These are phyloP conservation scores for Nephrocerus scutellatus DNA, from an alignment of 2,888 invertebrate species.

Conservation along the genomic window DNA sequence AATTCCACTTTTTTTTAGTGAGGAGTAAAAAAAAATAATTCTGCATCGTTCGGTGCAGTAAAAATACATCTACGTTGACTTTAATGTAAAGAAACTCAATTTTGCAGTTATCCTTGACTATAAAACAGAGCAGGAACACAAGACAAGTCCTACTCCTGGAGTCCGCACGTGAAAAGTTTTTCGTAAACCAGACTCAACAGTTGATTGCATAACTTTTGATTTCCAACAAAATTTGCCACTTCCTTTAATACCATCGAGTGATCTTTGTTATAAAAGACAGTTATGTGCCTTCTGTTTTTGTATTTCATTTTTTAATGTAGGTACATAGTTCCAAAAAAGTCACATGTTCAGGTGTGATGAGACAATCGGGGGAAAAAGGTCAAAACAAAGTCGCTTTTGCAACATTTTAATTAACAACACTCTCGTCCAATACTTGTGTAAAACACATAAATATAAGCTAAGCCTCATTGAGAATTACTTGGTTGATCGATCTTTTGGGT, in stretches of 20 bases:
- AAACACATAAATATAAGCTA: slow-evolving; percentile 7
- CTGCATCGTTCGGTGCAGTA: too few relatives aligned
- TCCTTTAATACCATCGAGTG: slow-evolving; percentile 8
- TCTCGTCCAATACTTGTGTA: too few relatives aligned
- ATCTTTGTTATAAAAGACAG: slow-evolving; percentile 12
- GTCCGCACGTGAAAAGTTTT: too few relatives aligned
- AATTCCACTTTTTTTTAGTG: too few relatives aligned
- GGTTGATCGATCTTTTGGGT: slow-evolving; percentile 13
- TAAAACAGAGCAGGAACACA: too few relatives aligned
- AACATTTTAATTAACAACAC: slow-evolving; percentile 9
- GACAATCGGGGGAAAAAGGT: slow-evolving; percentile 12
- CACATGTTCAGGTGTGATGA: slow-evolving; percentile 7
- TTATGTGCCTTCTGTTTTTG: slow-evolving; percentile 10
- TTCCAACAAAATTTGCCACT: slow-evolving; percentile 15
- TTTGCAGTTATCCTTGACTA: too few relatives aligned
- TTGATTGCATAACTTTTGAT: slow-evolving; percentile 14
- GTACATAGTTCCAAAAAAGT: slow-evolving; percentile 1
- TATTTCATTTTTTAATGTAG: slow-evolving; percentile 5
- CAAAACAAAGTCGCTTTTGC: slow-evolving; percentile 13
- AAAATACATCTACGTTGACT: too few relatives aligned
- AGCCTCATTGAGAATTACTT: slow-evolving; percentile 5
- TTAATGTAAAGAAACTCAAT: too few relatives aligned
- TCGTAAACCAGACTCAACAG: slow-evolving; percentile 6
- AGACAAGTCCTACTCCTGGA: too few relatives aligned
- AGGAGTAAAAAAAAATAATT: too few relatives aligned